Percentiles rank a stretch among this genome's conserved stretches.
Evolutionary conservation across 1,140 invertebrate genomes (phyloP).

Genomic region (Pemphigus obesinymphae): DNA sequence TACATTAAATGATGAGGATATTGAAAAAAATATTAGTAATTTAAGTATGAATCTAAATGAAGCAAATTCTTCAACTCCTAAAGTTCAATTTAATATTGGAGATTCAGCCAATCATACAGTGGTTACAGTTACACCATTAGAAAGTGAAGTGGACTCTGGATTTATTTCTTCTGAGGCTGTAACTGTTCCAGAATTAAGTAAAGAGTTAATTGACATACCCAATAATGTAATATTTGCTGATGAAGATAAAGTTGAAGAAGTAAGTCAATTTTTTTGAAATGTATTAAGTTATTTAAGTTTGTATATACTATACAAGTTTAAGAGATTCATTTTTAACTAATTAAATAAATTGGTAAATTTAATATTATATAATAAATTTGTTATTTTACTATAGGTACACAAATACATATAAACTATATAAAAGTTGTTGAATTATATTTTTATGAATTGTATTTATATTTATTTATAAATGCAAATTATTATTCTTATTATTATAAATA

Average conservation of each 20-base stretch:
- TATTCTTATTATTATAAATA: too few species aligned
- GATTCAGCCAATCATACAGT: constrained; percentile 43
- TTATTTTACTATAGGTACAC: too few species aligned
- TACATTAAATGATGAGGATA: not conserved
- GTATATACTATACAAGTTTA: too few species aligned
- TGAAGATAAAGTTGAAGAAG: constrained; percentile 14
- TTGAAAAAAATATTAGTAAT: not conserved
- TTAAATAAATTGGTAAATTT: too few species aligned
- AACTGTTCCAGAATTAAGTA: constrained; percentile 11
- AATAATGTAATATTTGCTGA: constrained; percentile 22
- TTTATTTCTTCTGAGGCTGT: constrained; percentile 48
- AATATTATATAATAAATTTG: too few species aligned
- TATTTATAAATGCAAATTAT: too few species aligned
- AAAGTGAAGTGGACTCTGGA: constrained; percentile 48
- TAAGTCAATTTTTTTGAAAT: not conserved
- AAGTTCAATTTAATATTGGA: constrained; percentile 40
- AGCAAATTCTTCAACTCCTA: constrained; percentile 34
- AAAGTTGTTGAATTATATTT: too few species aligned
- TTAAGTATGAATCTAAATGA: constrained; percentile 24
- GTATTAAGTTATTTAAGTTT: too few species aligned
- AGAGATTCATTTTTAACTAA: too few species aligned
- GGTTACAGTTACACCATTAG: constrained; percentile 43
- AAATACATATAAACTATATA: too few species aligned
- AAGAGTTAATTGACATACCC: not conserved
- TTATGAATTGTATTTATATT: too few species aligned